Percentiles rank a stretch among this genome's conserved stretches.
Conservation (phyloP, 2,113 vertebrate species). For the Microtus oregoni region DNA sequence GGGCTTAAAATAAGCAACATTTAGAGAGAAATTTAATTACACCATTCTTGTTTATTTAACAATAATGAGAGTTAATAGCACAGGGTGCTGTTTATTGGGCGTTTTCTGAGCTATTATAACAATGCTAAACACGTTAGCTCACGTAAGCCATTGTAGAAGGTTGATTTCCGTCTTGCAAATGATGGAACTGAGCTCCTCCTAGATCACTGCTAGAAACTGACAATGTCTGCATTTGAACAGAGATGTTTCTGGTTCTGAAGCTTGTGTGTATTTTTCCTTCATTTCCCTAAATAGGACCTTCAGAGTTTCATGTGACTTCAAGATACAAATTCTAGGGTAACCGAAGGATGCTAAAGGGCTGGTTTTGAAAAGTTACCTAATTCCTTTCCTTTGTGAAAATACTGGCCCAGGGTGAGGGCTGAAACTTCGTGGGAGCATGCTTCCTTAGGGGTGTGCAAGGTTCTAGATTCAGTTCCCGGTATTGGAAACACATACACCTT, state of each 20-base stretch:
- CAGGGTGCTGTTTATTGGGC: neutral
- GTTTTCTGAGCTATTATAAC: neutral
- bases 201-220: neutral
- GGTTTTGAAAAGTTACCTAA: neutral
- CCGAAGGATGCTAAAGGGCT: neutral
- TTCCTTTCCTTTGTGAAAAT: neutral
- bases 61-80: neutral
- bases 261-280: neutral
- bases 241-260: neutral
- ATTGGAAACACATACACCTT: neutral
- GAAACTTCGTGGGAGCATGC: neutral
- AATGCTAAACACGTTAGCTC: neutral
- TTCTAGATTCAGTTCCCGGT: neutral
- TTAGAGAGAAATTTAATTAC: neutral
- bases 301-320: neutral
- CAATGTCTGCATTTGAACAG: neutral
- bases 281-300: neutral
- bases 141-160: neutral
- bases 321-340: neutral
- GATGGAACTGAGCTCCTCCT: neutral
- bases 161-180: neutral
- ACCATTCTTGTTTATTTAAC: conserved; percentile 23
- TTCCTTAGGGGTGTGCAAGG: neutral
- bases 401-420: neutral
- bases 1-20: conserved; percentile 12